Conservation (phyloP, 2,888 invertebrate genomes). For the Leucophenga montana region DNA sequence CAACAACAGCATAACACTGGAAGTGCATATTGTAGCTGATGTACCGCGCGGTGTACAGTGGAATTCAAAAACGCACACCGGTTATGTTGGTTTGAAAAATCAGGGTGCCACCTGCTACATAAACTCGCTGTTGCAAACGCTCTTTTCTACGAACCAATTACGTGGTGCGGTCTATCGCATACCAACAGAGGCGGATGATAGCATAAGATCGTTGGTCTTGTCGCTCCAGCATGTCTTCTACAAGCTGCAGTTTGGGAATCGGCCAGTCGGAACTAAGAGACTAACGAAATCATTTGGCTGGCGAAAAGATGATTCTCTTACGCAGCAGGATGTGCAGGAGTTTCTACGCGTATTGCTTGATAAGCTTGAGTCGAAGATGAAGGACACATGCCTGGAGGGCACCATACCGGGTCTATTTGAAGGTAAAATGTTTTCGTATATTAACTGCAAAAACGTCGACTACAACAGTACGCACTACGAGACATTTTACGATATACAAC, state of each 20-base stretch:
- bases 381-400: conserved; percentile 97
- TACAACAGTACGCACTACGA: conserved; percentile 97
- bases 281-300: conserved; percentile 99
- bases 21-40: conserved; percentile 87
- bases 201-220: conserved; percentile 88
- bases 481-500: conserved; percentile 98
- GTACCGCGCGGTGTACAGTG: conserved; percentile 96
- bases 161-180: conserved; percentile 97
- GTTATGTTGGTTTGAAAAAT: conserved; percentile 93
- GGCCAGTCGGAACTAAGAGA: conserved; percentile 99
- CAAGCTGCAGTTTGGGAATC: conserved; percentile 97
- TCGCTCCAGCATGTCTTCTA: conserved; percentile 98
- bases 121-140: conserved; percentile 97
- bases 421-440: conserved; percentile 99
- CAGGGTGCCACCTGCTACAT: conserved; percentile 99
- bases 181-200: conserved; percentile 99
- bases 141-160: conserved; percentile 96
- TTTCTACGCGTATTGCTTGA: conserved; percentile 92
- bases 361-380: conserved; percentile 99
- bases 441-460: conserved; percentile 97
- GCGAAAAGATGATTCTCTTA: conserved; percentile 99
- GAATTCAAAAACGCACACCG: conserved; percentile 99
- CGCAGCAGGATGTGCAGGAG: conserved; percentile 98
- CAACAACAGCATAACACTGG: conserved; percentile 89
- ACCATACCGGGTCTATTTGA: conserved; percentile 98